A percentile compares a stretch with the other conserved stretches of the same genome.
Evolutionary conservation across 2,797 vertebrate genomes (phyloP).

Genomic region (Crypturellus tataupa): DNA sequence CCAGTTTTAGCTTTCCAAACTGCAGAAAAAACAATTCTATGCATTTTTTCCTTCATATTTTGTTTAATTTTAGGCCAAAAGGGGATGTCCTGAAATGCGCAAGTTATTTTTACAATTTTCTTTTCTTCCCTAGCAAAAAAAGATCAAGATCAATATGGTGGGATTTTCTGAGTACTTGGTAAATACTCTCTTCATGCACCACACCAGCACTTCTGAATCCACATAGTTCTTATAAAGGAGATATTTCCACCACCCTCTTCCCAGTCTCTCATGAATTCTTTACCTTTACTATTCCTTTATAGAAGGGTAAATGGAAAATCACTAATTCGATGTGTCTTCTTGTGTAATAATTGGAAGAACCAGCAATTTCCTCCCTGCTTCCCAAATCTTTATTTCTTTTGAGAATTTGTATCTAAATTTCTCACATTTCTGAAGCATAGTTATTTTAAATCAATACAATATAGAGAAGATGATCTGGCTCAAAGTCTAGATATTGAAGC

Average conservation of each 20-base stretch:
- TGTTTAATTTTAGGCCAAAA: background rate
- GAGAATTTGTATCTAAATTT: background rate
- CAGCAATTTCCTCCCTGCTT: background rate
- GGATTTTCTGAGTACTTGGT: background rate
- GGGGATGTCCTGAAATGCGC: background rate
- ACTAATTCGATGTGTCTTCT: rapidly evolving
- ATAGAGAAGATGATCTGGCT: background rate
- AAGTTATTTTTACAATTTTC: background rate
- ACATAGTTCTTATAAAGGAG: rapidly evolving
- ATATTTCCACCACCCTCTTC: background rate
- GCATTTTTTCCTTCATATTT: background rate
- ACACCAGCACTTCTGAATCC: background rate
- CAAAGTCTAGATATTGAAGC: background rate
- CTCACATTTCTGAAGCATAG: background rate
- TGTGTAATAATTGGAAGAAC: background rate
- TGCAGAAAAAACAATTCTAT: background rate
- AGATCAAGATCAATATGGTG: background rate
- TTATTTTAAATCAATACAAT: background rate
- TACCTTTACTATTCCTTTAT: background rate
- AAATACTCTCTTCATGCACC: background rate
- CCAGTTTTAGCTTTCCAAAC: background rate
- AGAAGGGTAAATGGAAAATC: background rate
- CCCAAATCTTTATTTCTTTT: background rate
- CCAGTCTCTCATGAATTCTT: background rate
- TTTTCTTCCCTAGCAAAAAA: background rate